Conservation (phyloP, 2,113 vertebrate genomes). For the Brachyhypopomus gauderio region DNA sequence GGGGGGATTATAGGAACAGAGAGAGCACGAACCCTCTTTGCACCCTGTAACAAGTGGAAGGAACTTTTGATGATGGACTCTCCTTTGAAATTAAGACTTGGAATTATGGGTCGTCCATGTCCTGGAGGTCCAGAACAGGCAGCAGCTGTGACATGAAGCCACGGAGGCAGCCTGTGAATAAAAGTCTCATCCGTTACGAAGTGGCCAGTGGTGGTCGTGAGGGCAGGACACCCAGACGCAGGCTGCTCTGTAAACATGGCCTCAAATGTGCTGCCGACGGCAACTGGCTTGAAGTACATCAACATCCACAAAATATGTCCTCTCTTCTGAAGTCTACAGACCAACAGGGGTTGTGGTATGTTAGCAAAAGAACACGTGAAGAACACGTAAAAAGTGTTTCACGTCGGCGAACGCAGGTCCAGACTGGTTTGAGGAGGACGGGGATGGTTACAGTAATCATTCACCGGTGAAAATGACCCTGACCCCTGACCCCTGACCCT, state of each 20-base stretch:
- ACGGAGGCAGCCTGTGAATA: no score
- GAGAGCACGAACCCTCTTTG: no score
- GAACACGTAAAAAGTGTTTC: neutral
- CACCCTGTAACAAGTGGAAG: neutral
- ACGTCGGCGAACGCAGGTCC: conserved; percentile 8
- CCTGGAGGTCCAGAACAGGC: no score
- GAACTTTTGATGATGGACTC: neutral
- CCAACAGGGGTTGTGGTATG: neutral
- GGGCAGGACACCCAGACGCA: no score
- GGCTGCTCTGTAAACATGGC: no score
- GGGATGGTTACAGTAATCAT: conserved; percentile 38
- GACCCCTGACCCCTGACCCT: neutral
- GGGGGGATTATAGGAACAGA: no score
- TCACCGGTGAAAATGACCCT: neutral
- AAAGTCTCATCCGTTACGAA: no score
- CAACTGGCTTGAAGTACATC: neutral
- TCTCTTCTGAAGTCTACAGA: neutral
- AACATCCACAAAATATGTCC: neutral
- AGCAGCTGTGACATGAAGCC: no score
- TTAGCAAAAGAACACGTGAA: neutral
- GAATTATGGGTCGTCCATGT: no score
- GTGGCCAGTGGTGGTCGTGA: no score
- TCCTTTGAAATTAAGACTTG: neutral
- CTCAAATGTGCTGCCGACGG: no score
- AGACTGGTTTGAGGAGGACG: conserved; percentile 37